Base-by-base conservation (phyloP, 2,797 vertebrate genomes). In the Arnoldichthys spilopterus region DNA sequence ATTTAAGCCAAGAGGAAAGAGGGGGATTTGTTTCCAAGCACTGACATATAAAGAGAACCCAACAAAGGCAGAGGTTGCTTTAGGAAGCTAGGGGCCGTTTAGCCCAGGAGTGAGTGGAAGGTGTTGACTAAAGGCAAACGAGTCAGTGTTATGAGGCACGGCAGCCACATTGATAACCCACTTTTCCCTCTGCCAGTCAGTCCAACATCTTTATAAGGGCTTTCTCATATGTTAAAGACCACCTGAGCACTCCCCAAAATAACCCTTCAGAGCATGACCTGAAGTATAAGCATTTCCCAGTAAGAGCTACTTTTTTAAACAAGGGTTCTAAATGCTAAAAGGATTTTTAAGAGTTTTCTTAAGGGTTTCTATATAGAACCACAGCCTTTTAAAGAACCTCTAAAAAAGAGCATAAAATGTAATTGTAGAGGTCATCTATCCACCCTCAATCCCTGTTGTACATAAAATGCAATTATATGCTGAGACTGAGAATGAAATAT, bases 41-140 rank as follows among this genome's bases (percentile, higher is more conserved):
- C 54, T 51, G 68, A 73, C 61, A 56, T 32, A 8, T 69, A 5
- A 49, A 49, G 16, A 20, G 11, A 51, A 59, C 22, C 18, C 7
- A 40, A 53, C n/a, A 28, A 66, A 86, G 79, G 83, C 77, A 85
- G 40, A 72, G 56, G 68, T 67, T 32, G 20, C 34, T 13, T 40
- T 66, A 66, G 37, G 70, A 61, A 77, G 76, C 49, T 40, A 24
- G 30, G 49, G 58, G 18, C 71, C 34, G 58, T 12, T 9, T 18
- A 8, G 26, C 28, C 49, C 1, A 13, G 43, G 58, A 75, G 51
- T 62, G 47, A 69, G 74, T 16, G 72, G 86, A 85, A 91, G 89
- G 91, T 92, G 91, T 90, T 90, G 91, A 92, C 86, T 91, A 90
- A 88, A 92, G 86, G 89, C 88, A 90, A 92, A 92, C 82, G 82